Conservation (phyloP, 2,797 vertebrate species). For the Micropoecilia bifurca region DNA sequence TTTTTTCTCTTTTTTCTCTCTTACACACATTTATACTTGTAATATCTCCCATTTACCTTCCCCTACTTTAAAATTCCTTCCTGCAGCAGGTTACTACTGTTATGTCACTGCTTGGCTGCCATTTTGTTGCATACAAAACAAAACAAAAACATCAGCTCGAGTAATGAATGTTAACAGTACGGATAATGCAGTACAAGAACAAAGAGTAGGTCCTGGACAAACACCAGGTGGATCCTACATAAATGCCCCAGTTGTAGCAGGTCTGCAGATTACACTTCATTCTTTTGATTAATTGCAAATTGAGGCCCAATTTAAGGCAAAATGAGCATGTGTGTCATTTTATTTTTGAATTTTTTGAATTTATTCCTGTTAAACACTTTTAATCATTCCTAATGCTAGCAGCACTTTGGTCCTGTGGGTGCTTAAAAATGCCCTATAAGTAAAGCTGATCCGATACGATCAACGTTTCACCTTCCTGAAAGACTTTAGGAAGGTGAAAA, state of each 20-base stretch:
- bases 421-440: neutral
- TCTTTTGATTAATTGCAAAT: neutral
- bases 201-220: neutral
- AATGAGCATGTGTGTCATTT: neutral
- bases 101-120: constrained; percentile 21
- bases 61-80: constrained; percentile 38
- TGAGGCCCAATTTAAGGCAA: neutral
- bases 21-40: constrained; percentile 52
- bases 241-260: neutral
- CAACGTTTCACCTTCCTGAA: neutral
- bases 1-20: constrained; percentile 40
- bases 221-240: neutral
- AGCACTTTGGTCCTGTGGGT: neutral
- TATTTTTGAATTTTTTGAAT: neutral
- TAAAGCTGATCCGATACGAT: neutral
- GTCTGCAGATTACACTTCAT: neutral
- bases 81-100: constrained; percentile 26
- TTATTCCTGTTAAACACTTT: neutral
- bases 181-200: neutral
- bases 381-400: neutral
- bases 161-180: neutral
- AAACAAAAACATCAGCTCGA: neutral
- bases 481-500: neutral
- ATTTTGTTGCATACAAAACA: constrained; percentile 45
- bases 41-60: constrained; percentile 46